phyloP scores from a whole-genome alignment of 2,888 invertebrate species.

The Cabera pusaria region DNA sequence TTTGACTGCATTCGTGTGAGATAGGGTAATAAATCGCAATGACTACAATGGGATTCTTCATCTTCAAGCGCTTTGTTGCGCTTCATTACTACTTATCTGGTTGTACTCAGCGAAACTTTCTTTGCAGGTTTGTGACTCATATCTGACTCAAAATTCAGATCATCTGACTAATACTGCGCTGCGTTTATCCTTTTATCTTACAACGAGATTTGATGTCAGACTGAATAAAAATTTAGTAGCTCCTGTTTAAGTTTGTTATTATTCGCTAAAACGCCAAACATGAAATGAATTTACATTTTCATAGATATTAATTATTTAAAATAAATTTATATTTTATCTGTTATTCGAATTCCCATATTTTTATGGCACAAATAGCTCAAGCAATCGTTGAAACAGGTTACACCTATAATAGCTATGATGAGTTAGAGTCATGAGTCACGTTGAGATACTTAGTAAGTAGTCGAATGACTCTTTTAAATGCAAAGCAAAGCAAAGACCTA shows the following conservation, averaged over 20 bases:
- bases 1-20: constrained; percentile 49
- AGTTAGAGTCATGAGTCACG: no score
- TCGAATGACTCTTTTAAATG: constrained; percentile 19
- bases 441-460: constrained; percentile 21
- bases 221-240: not conserved
- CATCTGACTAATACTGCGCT: constrained; percentile 44
- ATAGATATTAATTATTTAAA: no score
- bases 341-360: no score
- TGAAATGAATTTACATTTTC: no score
- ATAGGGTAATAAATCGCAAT: constrained; percentile 69
- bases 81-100: constrained; percentile 52
- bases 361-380: not conserved
- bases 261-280: not conserved
- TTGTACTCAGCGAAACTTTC: constrained; percentile 51
- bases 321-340: no score
- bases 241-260: no score
- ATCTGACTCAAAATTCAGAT: constrained; percentile 60
- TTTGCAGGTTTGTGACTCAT: constrained; percentile 66
- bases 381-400: not conserved
- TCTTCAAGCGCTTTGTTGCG: constrained; percentile 61
- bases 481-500: constrained; percentile 11
- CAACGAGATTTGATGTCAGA: constrained; percentile 2
- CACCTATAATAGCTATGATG: not conserved
- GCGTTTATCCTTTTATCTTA: constrained; percentile 27
- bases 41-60: constrained; percentile 72